Percentiles rank a stretch among this genome's conserved stretches.
These are phyloP conservation scores for Mythimna albipuncta DNA, from an alignment of 2,888 invertebrate genomes.

Conservation along the genomic window DNA sequence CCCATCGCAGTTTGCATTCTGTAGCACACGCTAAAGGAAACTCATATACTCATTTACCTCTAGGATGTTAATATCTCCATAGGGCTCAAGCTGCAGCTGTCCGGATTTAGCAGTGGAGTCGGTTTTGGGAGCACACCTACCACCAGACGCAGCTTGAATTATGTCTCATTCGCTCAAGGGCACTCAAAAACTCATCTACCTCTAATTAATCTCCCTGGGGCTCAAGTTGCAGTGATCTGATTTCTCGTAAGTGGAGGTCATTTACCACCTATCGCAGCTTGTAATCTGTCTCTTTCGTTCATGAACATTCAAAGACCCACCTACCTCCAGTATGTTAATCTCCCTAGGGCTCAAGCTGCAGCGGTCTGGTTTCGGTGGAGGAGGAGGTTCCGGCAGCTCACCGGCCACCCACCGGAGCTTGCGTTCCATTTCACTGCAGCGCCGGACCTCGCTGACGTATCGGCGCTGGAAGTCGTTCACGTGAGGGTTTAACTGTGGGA, in stretches of 20 bases:
- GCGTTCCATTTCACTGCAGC: slow-evolving; percentile 88
- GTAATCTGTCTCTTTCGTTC: too few species aligned
- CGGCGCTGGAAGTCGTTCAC: slow-evolving; percentile 88
- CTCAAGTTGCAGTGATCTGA: slow-evolving; percentile 78
- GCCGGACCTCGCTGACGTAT: slow-evolving; percentile 86
- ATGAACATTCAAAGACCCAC: background rate
- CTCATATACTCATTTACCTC: too few species aligned
- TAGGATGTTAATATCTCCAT: slow-evolving; percentile 85
- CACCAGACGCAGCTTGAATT: slow-evolving; percentile 81
- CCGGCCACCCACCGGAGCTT: slow-evolving; percentile 86
- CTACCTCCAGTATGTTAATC: slow-evolving; percentile 86
- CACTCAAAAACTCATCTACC: slow-evolving; percentile 64
- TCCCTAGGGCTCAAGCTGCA: slow-evolving; percentile 82
- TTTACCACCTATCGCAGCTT: too few species aligned
- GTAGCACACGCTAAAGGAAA: too few species aligned
- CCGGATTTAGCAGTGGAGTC: slow-evolving; percentile 63
- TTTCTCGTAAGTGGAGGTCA: slow-evolving; percentile 77
- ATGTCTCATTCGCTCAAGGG: slow-evolving; percentile 73
- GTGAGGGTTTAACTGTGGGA: slow-evolving; percentile 83
- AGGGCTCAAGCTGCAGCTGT: slow-evolving; percentile 79
- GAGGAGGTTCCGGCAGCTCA: slow-evolving; percentile 85
- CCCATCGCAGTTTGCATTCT: too few species aligned
- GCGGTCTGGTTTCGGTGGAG: slow-evolving; percentile 81
- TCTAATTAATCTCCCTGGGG: slow-evolving; percentile 86
- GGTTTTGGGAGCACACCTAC: too few species aligned